Evolutionary conservation across 92 coral and sea anemone genomes (phyloP).

Genomic region (Bergia puertoricense): DNA sequence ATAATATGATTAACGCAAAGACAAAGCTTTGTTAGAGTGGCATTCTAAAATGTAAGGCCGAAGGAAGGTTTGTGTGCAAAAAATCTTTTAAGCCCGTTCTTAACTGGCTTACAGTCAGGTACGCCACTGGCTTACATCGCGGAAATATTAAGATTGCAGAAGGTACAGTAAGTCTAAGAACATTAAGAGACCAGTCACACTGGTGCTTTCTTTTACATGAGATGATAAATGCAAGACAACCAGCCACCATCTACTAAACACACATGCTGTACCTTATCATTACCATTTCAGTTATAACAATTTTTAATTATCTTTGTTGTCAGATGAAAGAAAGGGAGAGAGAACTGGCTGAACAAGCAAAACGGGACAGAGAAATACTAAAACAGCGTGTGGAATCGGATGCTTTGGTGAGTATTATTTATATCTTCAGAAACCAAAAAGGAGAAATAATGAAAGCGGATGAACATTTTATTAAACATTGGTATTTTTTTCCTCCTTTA

Average conservation of each 20-base stretch:
- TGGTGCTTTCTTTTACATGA: background rate
- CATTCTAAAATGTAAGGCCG: too few species aligned
- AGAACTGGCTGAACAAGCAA: constrained; percentile 57
- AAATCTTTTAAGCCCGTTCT: too few species aligned
- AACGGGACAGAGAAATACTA: constrained; percentile 72
- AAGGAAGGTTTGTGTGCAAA: too few species aligned
- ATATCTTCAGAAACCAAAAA: background rate
- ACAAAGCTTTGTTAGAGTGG: too few species aligned
- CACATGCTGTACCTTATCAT: background rate
- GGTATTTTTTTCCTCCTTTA: constrained; percentile 3
- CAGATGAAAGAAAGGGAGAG: constrained; percentile 87
- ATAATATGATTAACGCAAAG: too few species aligned
- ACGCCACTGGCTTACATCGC: too few species aligned
- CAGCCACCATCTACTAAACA: background rate
- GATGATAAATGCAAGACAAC: background rate
- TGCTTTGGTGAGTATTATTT: constrained; percentile 66
- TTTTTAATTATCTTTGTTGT: constrained; percentile 19
- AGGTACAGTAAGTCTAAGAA: too few species aligned
- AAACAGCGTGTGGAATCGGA: constrained; percentile 87
- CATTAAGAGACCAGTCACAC: too few species aligned
- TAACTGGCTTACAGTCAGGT: too few species aligned
- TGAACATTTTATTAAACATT: background rate
- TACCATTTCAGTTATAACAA: background rate
- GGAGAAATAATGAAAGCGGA: background rate
- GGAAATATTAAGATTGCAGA: too few species aligned